Evolutionary conservation across 2,113 vertebrate species (phyloP), one percentile per base, ranked within the genome.

Genomic region (Indri indri): DNA sequence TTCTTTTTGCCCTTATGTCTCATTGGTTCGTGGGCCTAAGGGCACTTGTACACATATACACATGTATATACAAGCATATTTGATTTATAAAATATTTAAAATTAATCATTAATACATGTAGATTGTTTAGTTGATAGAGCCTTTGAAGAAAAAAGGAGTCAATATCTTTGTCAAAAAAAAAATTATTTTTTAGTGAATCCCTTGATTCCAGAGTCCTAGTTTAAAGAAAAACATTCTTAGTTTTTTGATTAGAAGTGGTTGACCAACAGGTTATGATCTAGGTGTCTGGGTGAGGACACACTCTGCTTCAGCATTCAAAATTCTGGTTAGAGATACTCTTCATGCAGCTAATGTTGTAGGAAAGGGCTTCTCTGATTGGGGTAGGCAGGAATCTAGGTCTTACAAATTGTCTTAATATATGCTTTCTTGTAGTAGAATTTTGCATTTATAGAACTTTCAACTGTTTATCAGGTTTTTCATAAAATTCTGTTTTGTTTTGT

Each of bases 71-170:
- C 42, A 94, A 45, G 63, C 70, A n/a, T 83, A 52, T 89, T 92
- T 96, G 27, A 85, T 87, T 93, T 80, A 54, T 1, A 94, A 93
- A 94, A 66, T 91, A 82, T 81, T 95, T 96, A 30, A 95, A 74
- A 45, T 92, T 73, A 70, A 34, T 90, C 50, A 74, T 70, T 90
- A 83, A 71, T 88, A n/a, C 9, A 50, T 68, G 5, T 17, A 84
- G 12, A 6, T 86, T 86, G 13, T 91, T 93, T 68, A 89, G 34
- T 54, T 93, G 8, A 89, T 66, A 91, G 18, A 73, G 3, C 12
- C 11, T 83, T 92, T 80, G 23, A 42, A 42, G 0, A 7, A 17
- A 45, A 32, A 18, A 82, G 2, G 32, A 63, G 22, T 96, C 79
- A 95, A 40, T 25, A 45, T 52, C 18, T 85, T 90, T 65, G 20